phyloP scores from a whole-genome alignment of 2,113 vertebrate species.

The Ctenomys sociabilis region DNA sequence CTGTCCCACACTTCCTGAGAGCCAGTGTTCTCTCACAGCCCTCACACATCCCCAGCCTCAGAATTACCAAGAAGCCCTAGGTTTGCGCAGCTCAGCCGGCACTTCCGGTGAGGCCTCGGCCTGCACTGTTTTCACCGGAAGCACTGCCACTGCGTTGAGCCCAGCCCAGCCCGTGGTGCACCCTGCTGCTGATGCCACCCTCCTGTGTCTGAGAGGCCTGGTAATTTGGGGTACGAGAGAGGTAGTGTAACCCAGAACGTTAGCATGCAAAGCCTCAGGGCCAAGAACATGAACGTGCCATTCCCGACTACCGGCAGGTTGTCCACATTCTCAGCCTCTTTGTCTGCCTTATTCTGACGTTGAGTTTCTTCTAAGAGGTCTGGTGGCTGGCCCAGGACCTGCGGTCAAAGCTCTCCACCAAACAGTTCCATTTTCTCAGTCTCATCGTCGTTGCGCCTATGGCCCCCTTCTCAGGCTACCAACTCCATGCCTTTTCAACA shows the following conservation, averaged over 20 bases:
- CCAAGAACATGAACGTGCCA: background rate
- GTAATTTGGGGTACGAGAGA: background rate
- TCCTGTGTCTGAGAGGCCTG: background rate
- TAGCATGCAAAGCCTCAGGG: background rate
- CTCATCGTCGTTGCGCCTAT: background rate
- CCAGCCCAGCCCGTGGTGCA: too few species aligned
- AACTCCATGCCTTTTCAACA: background rate
- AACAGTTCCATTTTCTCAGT: background rate
- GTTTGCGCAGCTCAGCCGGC: background rate
- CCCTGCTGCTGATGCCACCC: background rate
- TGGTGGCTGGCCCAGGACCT: background rate
- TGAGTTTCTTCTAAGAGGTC: background rate
- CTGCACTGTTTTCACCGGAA: background rate
- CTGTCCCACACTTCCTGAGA: background rate
- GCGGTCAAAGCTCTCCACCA: background rate
- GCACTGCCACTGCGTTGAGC: background rate
- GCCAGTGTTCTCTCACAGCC: background rate
- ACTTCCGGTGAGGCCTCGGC: background rate
- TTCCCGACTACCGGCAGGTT: background rate
- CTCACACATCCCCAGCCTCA: background rate
- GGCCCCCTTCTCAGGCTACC: slow-evolving; percentile 24
- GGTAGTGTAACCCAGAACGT: background rate
- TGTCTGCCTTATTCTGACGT: background rate
- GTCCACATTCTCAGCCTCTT: background rate
- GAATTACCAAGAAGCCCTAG: background rate